Evolutionary conservation across 2,888 invertebrate genomes (phyloP).

Genomic region (Pilophorus perplexus): DNA sequence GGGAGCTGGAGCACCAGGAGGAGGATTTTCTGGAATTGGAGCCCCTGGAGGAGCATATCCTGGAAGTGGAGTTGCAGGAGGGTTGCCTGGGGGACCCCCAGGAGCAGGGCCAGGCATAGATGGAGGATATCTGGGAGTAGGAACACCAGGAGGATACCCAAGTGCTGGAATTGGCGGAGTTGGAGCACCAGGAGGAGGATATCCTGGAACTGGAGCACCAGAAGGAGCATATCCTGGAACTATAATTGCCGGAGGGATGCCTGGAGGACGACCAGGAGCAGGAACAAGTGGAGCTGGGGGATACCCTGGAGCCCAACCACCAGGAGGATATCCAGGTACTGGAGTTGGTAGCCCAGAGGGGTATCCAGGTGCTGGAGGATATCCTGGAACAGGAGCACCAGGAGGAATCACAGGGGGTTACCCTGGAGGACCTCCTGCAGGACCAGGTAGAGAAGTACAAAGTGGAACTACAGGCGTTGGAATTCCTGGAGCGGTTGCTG

Average conservation of each 20-base stretch:
- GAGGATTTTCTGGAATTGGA: slow-evolving; percentile 16
- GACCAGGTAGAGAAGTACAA: slow-evolving; percentile 34
- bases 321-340: slow-evolving; percentile 40
- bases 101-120: background rate
- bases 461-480: slow-evolving; percentile 12
- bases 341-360: background rate
- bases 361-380: slow-evolving; percentile 28
- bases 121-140: slow-evolving; percentile 12
- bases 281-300: slow-evolving; percentile 35
- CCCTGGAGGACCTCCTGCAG: slow-evolving; percentile 14
- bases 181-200: background rate
- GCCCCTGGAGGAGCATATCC: slow-evolving; percentile 36
- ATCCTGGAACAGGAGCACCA: slow-evolving; percentile 15
- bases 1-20: slow-evolving; percentile 35
- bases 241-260: too few species aligned
- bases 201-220: slow-evolving; percentile 18
- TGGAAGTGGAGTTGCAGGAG: slow-evolving; percentile 22
- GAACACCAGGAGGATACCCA: background rate
- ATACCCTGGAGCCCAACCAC: slow-evolving; percentile 26
- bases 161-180: background rate
- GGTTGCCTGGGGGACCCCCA: slow-evolving; percentile 6
- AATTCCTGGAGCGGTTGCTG: background rate
- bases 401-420: slow-evolving; percentile 39
- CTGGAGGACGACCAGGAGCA: slow-evolving; percentile 27
- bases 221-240: slow-evolving; percentile 20